These are phyloP conservation scores for Drosophila lini DNA, from an alignment of 1,140 invertebrate species.

Conservation along the genomic window DNA sequence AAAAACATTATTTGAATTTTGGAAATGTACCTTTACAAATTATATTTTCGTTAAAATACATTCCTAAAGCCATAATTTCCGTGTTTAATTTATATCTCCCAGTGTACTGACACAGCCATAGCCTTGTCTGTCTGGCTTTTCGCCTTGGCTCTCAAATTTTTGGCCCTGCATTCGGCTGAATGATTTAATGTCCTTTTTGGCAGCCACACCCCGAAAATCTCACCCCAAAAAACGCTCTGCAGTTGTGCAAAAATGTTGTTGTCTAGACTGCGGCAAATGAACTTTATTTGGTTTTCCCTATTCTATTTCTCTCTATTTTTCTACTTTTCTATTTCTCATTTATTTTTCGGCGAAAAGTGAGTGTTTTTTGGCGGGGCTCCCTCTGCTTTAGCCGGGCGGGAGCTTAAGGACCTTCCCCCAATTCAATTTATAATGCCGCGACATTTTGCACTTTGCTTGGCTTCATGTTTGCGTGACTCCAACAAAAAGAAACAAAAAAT, in stretches of 20 bases:
- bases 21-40: too few relatives aligned
- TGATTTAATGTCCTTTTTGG: slow-evolving; percentile 83
- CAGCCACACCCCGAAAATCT: slow-evolving; percentile 58
- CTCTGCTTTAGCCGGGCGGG: slow-evolving; percentile 13
- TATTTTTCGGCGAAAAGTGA: slow-evolving; percentile 66
- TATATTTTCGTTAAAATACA: too few relatives aligned
- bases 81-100: too few relatives aligned
- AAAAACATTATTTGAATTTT: too few relatives aligned
- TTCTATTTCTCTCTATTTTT: slow-evolving; percentile 5
- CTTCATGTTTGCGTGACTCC: slow-evolving; percentile 55
- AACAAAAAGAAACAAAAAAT: slow-evolving; percentile 48
- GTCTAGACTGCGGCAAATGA: slow-evolving; percentile 81
- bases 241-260: slow-evolving; percentile 63
- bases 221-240: slow-evolving; percentile 38
- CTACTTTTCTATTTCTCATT: slow-evolving; percentile 40
- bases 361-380: slow-evolving; percentile 41
- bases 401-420: slow-evolving; percentile 67
- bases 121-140: slow-evolving; percentile 70
- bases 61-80: background rate
- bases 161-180: slow-evolving; percentile 67
- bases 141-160: slow-evolving; percentile 57
- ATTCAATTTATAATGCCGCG: slow-evolving; percentile 76
- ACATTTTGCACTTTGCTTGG: slow-evolving; percentile 76
- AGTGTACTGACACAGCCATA: slow-evolving; percentile 32
- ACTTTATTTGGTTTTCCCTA: slow-evolving; percentile 53